phyloP scores from a whole-genome alignment of 2,888 invertebrate species.

The Lottia scabra region DNA sequence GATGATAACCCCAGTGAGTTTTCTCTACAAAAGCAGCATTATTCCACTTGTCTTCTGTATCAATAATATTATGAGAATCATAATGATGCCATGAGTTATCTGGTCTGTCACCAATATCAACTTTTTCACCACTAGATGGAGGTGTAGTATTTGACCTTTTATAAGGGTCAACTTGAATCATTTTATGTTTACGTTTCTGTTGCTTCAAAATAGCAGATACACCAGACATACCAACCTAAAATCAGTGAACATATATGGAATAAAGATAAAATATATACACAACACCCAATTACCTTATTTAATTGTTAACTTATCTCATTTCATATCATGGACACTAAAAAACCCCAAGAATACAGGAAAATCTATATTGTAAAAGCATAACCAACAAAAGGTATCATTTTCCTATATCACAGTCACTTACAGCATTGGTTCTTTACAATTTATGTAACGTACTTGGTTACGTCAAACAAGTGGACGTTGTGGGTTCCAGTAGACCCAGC shows the following conservation, averaged over 20 bases:
- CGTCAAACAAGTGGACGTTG: too few relatives aligned
- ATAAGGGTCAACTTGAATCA: constrained; percentile 74
- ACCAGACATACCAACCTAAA: constrained; percentile 74
- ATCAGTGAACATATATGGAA: constrained; percentile 31
- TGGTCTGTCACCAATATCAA: constrained; percentile 72
- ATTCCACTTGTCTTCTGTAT: constrained; percentile 81
- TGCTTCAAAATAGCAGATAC: constrained; percentile 79
- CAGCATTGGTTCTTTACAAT: too few relatives aligned
- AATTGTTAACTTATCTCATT: too few relatives aligned
- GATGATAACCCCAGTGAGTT: constrained; percentile 74
- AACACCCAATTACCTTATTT: not conserved
- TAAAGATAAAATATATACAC: not conserved
- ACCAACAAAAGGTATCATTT: too few relatives aligned
- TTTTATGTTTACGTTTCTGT: constrained; percentile 78
- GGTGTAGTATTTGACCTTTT: constrained; percentile 36
- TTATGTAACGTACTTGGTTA: too few relatives aligned
- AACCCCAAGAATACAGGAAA: too few relatives aligned
- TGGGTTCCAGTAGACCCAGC: too few relatives aligned
- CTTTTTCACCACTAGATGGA: constrained; percentile 13
- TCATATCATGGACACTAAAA: too few relatives aligned
- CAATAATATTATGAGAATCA: constrained; percentile 74
- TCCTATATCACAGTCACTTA: too few relatives aligned
- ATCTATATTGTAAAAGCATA: too few relatives aligned
- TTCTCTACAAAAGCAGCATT: constrained; percentile 79
- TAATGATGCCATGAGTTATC: constrained; percentile 85